A percentile compares a stretch with the other conserved stretches of the same genome.
These are phyloP conservation scores for Anastatus disparis DNA, from an alignment of 1,140 invertebrate species.

Conservation along the genomic window DNA sequence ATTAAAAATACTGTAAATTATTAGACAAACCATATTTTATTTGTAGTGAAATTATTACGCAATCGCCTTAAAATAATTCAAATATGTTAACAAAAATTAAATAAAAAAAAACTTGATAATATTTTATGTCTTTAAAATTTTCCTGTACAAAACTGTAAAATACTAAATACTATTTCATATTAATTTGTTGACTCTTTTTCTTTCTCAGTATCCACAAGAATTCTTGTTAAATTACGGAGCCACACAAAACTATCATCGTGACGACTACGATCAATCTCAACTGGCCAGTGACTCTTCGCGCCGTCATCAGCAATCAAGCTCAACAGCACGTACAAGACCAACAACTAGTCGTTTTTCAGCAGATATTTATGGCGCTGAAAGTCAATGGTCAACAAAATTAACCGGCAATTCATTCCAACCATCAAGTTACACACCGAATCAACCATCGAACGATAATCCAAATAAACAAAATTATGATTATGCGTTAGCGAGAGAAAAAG, in stretches of 20 bases:
- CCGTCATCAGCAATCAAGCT: constrained; percentile 30
- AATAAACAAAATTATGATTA: no score
- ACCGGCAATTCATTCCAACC: constrained; percentile 70
- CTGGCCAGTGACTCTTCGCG: no score
- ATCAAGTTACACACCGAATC: constrained; percentile 52
- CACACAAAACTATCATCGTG: constrained; percentile 35
- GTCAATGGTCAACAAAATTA: constrained; percentile 74
- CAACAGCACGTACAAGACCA: not conserved
- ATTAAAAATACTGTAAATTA: no score
- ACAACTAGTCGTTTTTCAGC: constrained; percentile 6
- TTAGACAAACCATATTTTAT: no score
- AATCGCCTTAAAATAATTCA: no score
- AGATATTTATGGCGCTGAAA: constrained; percentile 66
- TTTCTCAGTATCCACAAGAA: constrained; percentile 56
- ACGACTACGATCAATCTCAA: constrained; percentile 53
- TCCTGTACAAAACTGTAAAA: no score
- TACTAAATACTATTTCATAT: no score
- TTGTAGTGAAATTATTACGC: no score
- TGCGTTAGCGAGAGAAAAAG: constrained; percentile 10
- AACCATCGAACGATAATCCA: constrained; percentile 16
- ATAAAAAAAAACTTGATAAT: no score
- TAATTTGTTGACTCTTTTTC: not conserved
- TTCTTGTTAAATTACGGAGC: constrained; percentile 59
- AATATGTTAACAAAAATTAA: no score
- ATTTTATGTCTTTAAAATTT: no score